Base-by-base conservation (phyloP, 2,797 vertebrate species). In the Megaceryle alcyon region DNA sequence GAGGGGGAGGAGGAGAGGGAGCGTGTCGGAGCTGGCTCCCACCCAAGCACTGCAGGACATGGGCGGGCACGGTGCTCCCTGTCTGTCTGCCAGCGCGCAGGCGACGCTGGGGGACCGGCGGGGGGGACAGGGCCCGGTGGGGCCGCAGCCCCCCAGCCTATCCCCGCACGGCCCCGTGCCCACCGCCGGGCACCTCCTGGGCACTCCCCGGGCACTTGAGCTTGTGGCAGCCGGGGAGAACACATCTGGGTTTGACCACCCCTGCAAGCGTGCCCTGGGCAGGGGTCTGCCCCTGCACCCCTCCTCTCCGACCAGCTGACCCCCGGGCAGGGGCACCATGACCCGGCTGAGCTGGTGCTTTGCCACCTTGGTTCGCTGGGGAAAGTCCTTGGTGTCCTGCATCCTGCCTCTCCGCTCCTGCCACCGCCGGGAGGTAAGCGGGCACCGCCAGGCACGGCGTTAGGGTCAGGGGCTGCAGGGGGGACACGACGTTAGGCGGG, bases 261-360 rank as follows among this genome's bases (percentile, higher is more conserved):
- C 20, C 19, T 41, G 21, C 12, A 44, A 76, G 31, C 3, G 76
- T 46, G 65, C n/a, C 48, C 16, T 37, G 70, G 10, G 70, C 68
- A 44, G 59, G 78, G 75, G 44, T 56, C 44, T 28, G 29, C 20
- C 17, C 61, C 75, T 66, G 70, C 44, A 23, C 7, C 12, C 31
- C 12, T 54, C 29, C 10, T 25, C 10, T 23, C 33, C 6, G 10
- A n/a, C 64, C 35, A 16, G 51, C 51, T 81, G 65, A 86, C 56
- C 91, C 92, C 77, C 48, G 73, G 57, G n/a, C 61, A 80, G 94
- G 94, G 92, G 77, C 96, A 93, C 61, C 93, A 99, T 99, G 99
- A 98, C 98, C 86, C 97, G 98, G 81, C 96, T 98, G 82, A 96
- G 98, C 96, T 99, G 99, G 98, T 99, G 99, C 97, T 98, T 99